Evolutionary conservation across 2,888 invertebrate genomes (phyloP).

Genomic region (Cepaea hortensis): DNA sequence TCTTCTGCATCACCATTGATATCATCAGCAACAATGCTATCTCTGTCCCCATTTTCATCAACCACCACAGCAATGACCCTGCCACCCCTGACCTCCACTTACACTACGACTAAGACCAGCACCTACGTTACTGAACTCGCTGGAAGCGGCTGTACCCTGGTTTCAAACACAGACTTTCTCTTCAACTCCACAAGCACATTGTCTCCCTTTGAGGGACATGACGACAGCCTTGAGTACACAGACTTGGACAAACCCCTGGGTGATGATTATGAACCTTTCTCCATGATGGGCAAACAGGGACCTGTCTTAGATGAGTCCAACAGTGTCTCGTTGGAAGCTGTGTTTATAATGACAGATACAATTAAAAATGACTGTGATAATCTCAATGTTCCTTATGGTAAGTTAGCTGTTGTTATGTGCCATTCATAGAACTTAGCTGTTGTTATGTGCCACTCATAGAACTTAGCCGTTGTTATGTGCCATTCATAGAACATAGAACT

Average conservation of each 20-base stretch:
- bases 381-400: conserved; percentile 30
- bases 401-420: background rate
- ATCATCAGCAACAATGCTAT: background rate
- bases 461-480: too few relatives aligned
- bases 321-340: conserved; percentile 21
- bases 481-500: too few relatives aligned
- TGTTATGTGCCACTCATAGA: too few relatives aligned
- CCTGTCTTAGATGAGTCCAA: background rate
- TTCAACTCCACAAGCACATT: background rate
- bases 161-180: conserved; percentile 29
- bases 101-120: background rate
- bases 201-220: background rate
- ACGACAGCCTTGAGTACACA: conserved; percentile 30
- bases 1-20: conserved; percentile 17
- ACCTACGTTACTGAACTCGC: conserved; percentile 27
- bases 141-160: conserved; percentile 41
- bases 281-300: background rate
- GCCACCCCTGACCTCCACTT: background rate
- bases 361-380: conserved; percentile 30
- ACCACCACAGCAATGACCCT: background rate
- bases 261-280: conserved; percentile 22
- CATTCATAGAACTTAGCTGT: too few relatives aligned
- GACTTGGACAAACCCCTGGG: conserved; percentile 42
- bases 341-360: conserved; percentile 20
- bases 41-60: background rate